A percentile compares a stretch with the other conserved stretches of the same genome.
These are phyloP conservation scores for Caenorhabditis briggsae DNA, from an alignment of 1,140 invertebrate species.

Conservation along the genomic window DNA sequence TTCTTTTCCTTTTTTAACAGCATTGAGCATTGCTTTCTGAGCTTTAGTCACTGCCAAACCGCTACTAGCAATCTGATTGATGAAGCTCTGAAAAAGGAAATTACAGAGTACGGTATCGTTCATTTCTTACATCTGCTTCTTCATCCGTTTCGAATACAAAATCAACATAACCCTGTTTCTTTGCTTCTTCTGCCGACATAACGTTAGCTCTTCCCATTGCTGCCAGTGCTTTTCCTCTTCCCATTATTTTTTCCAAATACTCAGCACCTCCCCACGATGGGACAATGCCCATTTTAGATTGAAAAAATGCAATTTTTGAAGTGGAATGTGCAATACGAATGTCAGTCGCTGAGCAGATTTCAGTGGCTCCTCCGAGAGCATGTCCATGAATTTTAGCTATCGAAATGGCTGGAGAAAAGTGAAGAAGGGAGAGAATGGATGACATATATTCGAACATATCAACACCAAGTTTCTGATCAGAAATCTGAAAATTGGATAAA, in stretches of 20 bases:
- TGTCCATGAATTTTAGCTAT: constrained; percentile 57
- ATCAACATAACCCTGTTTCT: constrained; percentile 20
- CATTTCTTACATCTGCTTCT: constrained; percentile 6
- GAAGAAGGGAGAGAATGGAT: not conserved
- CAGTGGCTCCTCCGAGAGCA: constrained; percentile 54
- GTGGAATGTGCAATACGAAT: constrained; percentile 50
- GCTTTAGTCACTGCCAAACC: constrained; percentile 7
- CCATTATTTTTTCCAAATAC: constrained; percentile 53
- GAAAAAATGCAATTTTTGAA: constrained; percentile 55
- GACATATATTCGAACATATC: constrained; percentile 58
- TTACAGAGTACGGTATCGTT: not conserved
- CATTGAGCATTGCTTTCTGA: constrained; percentile 31
- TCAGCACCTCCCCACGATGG: constrained; percentile 55
- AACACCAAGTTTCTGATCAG: constrained; percentile 12
- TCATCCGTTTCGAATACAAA: constrained; percentile 16
- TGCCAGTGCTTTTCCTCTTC: constrained; percentile 14
- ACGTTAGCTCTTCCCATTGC: constrained; percentile 49
- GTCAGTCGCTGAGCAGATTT: constrained; percentile 43
- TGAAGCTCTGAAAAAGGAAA: constrained; percentile 27
- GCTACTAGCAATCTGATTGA: constrained; percentile 6
- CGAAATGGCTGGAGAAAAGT: constrained; percentile 14
- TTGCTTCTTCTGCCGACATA: constrained; percentile 38
- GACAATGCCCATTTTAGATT: constrained; percentile 58
- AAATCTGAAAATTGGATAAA: constrained; percentile 26
- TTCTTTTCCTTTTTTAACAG: not conserved